Evolutionary conservation across 1,140 invertebrate genomes (phyloP).

Genomic region (Hydropsyche tenuis): DNA sequence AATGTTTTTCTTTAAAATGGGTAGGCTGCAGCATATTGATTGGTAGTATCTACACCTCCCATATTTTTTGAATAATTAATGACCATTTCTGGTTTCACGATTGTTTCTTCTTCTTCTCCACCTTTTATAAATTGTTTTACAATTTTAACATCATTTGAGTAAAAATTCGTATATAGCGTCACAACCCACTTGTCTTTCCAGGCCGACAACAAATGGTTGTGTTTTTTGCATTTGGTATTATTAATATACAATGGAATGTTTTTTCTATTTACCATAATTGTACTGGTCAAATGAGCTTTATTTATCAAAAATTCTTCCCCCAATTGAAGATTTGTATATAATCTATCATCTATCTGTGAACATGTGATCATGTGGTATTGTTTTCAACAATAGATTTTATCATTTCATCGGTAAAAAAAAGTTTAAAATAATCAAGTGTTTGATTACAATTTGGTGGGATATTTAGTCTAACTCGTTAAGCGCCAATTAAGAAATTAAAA

Average conservation of each 20-base stretch:
- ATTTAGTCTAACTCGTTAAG: not conserved
- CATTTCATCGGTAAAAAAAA: not conserved
- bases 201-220: no score
- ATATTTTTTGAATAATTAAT: no score
- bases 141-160: not conserved
- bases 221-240: no score
- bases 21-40: no score
- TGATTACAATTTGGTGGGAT: not conserved
- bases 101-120: constrained; percentile 2
- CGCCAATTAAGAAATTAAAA: not conserved
- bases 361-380: not conserved
- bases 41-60: no score
- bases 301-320: not conserved
- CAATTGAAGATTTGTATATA: constrained; percentile 15
- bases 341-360: not conserved
- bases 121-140: not conserved
- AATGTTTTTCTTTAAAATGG: no score
- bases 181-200: no score
- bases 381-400: not conserved
- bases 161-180: no score
- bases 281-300: not conserved
- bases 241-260: no score
- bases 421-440: not conserved
- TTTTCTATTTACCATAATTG: not conserved
- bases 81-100: not conserved